Base-by-base conservation (phyloP, 2,113 vertebrate genomes). In the Nansenia antarctica region DNA sequence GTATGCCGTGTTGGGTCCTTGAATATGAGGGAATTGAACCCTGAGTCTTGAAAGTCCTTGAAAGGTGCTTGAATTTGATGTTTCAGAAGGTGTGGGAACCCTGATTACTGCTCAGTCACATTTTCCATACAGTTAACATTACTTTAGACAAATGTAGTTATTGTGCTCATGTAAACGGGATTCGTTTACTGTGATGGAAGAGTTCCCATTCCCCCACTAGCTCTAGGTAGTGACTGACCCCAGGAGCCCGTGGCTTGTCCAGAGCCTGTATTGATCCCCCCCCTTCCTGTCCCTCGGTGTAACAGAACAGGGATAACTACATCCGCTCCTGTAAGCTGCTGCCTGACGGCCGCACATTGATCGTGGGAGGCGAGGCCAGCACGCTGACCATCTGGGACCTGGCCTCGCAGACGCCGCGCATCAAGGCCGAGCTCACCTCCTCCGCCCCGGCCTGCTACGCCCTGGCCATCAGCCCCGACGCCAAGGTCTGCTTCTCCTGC, bases 401-500 rank as follows among this genome's bases (percentile, higher is more conserved):
- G 88, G 97, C 98, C 62, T 98, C 98, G 18, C 97, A 96, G 8
- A 99, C 98, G 72, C 98, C 98, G 0, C 96, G 98, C 30, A 99
- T 99, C 76, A 99, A 99, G 90, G 97, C 98, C 0, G 97, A 99
- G 88, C 90, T 99, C 87, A 99, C 98, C 11, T 98, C 96, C 52
- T 99, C 98, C 0, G 98, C 98, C 6, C 98, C 97, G 0, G 98
- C 97, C 47, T 99, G 98, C 92, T 99, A 99, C 0, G 98, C 98
- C 61, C 87, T 99, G 82, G 98, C 98, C 82, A 99, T 99, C 93
- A 98, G 96, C 90, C 98, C 97, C 0, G 97, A 99, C 70, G 98
- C 98, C 90, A 99, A 99, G 91, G 98, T 99, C 79, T 99, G 98
- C 90, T 99, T 99, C 90, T 99, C 97, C 9, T 99, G 98, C 93